A percentile compares a stretch with the other conserved stretches of the same genome.
Evolutionary conservation across 2,888 invertebrate species (phyloP).

Genomic region (Torymus texanus): DNA sequence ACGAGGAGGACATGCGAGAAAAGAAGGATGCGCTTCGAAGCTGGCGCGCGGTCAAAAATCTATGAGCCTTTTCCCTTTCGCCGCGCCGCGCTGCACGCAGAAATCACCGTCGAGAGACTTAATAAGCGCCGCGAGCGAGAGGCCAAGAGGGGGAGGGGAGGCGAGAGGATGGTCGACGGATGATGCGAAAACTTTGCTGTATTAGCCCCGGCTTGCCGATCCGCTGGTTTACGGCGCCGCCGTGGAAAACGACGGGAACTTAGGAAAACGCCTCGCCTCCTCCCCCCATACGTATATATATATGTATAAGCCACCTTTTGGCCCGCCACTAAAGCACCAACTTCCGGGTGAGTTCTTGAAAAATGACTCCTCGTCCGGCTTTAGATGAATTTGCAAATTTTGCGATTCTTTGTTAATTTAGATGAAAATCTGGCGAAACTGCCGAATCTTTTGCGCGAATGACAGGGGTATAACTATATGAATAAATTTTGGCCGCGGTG

Average conservation of each 20-base stretch:
- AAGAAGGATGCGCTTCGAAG: slow-evolving; percentile 39
- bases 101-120: slow-evolving; percentile 73
- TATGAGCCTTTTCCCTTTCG: slow-evolving; percentile 48
- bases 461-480: slow-evolving; percentile 41
- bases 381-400: slow-evolving; percentile 52
- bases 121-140: slow-evolving; percentile 70
- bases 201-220: slow-evolving; percentile 72
- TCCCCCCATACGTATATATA: slow-evolving; percentile 1
- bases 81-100: slow-evolving; percentile 58
- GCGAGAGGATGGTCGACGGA: slow-evolving; percentile 70
- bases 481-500: slow-evolving; percentile 41
- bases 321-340: slow-evolving; percentile 46
- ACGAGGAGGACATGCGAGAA: slow-evolving; percentile 1
- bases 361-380: slow-evolving; percentile 40
- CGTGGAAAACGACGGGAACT: slow-evolving; percentile 64
- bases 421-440: slow-evolving; percentile 48
- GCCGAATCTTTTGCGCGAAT: slow-evolving; percentile 39
- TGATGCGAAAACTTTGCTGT: slow-evolving; percentile 75
- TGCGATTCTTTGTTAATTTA: slow-evolving; percentile 51
- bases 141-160: slow-evolving; percentile 55
- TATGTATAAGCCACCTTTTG: slow-evolving; percentile 19
- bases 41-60: slow-evolving; percentile 40
- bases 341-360: slow-evolving; percentile 44
- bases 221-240: slow-evolving; percentile 67
- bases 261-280: slow-evolving; percentile 58